phyloP scores from a whole-genome alignment of 2,113 vertebrate genomes.

The Dipodomys stephensi region DNA sequence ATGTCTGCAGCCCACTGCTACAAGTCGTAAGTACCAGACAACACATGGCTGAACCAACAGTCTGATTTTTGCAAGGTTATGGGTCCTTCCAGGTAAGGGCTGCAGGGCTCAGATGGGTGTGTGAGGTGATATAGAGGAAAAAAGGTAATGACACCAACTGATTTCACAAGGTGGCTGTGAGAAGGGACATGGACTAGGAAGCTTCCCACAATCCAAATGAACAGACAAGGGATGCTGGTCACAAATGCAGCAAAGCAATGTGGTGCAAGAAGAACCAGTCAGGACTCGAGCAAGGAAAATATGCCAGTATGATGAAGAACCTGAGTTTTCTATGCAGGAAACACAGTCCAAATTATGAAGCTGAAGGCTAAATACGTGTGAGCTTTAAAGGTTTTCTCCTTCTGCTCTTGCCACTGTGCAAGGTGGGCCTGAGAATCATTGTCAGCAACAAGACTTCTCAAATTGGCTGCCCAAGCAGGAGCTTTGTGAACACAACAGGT shows the following conservation, averaged over 20 bases:
- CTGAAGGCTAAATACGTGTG: background rate
- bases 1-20: constrained; percentile 93
- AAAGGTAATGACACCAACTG: fast-evolving
- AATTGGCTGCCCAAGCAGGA: no score
- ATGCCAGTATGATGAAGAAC: background rate
- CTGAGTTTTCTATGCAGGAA: no score
- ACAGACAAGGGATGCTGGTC: no score
- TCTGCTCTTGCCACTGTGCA: no score
- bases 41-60: no score
- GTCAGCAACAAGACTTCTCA: background rate
- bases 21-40: constrained; percentile 85
- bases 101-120: background rate
- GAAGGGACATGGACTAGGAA: background rate
- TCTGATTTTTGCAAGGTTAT: no score
- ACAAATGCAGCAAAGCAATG: fast-evolving
- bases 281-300: background rate
- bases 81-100: no score
- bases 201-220: background rate
- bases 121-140: background rate
- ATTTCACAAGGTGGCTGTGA: background rate
- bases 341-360: no score
- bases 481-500: no score
- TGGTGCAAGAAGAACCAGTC: background rate
- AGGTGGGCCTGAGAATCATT: background rate
- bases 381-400: background rate